Conservation (phyloP, 2,797 vertebrate genomes). For the Lutjanus argentimaculatus region DNA sequence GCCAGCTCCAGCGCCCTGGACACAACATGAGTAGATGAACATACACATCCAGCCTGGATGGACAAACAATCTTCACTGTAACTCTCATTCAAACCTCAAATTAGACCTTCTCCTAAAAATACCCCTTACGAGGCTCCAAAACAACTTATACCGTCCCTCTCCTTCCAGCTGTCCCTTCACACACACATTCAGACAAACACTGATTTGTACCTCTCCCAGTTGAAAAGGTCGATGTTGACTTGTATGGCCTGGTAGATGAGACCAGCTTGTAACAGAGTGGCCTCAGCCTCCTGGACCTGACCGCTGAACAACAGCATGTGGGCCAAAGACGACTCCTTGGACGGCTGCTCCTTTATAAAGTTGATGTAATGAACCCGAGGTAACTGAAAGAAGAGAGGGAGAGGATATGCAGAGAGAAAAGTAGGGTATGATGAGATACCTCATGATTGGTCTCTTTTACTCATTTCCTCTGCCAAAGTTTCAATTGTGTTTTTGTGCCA, state of each 20-base stretch:
- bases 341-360: conserved; percentile 94
- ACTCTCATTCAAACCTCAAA: conserved; percentile 15
- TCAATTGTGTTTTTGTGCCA: not conserved
- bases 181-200: conserved; percentile 13
- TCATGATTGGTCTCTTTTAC: not conserved
- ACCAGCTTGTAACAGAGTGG: conserved; percentile 92
- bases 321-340: conserved; percentile 94
- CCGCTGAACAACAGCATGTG: conserved; percentile 95
- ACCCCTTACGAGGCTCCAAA: not conserved
- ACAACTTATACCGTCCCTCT: not conserved
- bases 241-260: conserved; percentile 96
- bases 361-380: conserved; percentile 96
- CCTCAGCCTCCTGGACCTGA: conserved; percentile 92
- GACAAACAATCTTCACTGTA: conserved; percentile 10
- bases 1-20: conserved; percentile 95
- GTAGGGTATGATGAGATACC: not conserved
- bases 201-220: conserved; percentile 95
- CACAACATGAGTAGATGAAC: conserved; percentile 59
- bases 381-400: conserved; percentile 81
- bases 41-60: conserved; percentile 4
- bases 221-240: conserved; percentile 94
- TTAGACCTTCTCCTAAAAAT: conserved; percentile 18
- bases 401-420: not conserved
- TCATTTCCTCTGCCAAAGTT: not conserved
- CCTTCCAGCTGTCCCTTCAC: not conserved